phyloP scores from a whole-genome alignment of 2,888 invertebrate species.

The Limnephilus lunatus region DNA sequence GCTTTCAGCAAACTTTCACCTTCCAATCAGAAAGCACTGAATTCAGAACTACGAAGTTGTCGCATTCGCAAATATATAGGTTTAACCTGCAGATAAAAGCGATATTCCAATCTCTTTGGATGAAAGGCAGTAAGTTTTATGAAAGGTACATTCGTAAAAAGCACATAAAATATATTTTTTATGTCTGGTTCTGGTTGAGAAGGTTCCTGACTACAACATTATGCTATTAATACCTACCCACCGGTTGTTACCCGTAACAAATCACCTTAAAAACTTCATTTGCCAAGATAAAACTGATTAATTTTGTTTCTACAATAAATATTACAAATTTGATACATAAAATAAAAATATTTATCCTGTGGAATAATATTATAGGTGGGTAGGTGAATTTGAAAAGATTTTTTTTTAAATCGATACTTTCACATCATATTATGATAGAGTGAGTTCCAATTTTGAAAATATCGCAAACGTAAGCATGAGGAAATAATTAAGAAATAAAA shows the following conservation, averaged over 20 bases:
- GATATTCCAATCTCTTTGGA: background rate
- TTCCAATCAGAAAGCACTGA: background rate
- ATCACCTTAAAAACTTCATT: too few species aligned
- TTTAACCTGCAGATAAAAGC: background rate
- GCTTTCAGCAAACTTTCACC: slow-evolving; percentile 37
- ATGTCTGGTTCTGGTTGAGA: background rate
- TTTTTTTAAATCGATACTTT: too few species aligned
- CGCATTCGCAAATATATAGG: background rate
- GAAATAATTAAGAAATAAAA: background rate
- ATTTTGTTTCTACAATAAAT: too few species aligned
- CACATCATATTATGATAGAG: too few species aligned
- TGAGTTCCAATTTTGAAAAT: background rate
- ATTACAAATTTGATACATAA: too few species aligned
- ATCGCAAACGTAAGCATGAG: too few species aligned
- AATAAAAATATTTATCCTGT: too few species aligned
- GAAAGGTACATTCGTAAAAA: background rate
- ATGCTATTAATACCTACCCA: too few species aligned
- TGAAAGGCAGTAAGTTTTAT: background rate
- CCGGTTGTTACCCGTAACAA: too few species aligned
- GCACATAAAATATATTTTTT: background rate
- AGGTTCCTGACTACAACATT: too few species aligned
- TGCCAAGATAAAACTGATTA: too few species aligned
- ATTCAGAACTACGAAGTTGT: background rate
- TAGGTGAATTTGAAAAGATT: background rate
- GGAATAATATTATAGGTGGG: background rate